Base-by-base conservation (phyloP, 30 jellyfish, hydroid and myxozoan genomes). In the Cassiopea andromeda region DNA sequence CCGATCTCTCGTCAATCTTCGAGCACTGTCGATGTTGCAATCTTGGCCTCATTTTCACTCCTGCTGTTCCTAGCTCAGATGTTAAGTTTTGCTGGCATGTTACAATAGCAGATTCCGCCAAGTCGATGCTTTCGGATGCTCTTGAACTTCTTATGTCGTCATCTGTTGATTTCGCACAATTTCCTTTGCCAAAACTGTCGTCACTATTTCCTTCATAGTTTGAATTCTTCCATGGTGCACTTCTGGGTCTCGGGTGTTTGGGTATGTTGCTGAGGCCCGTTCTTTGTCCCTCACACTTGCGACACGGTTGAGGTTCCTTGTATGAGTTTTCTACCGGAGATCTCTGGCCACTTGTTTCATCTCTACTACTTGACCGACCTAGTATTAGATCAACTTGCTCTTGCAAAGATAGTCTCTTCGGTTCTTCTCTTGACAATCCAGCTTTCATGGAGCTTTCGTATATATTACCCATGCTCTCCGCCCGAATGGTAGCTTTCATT, bases 391-490 rank as follows among this genome's bases (percentile, higher is more conserved):
- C 49, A 5, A 77, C 75, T 14, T 49, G 86, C 50, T 77, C 86
- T 60, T 48, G 86, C 59, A 49, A 44, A 1, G 86, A 48, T 9
- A 69, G 86, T 46, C 84, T 44, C 38, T 16, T 5, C 13, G 9
- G 12, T 9, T 46, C 38, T 44, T 44, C 49, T 44, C 84, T 75
- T 44, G 69, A 13, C 46, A 18, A 44, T 50, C 70, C 43, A 8
- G 67, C 46, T 43, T 38, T 27, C 3, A n/a, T 46, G 82, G n/a
- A 19, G 27, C n/a, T 12, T 8, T 43, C 75, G 7, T 48, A 7
- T 18, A 77, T n/a, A 77, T 19, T 13, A 2, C 86, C 86, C 86
- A 77, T 77, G 74, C 86, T 77, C 49, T 48, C 50, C 14, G 86
- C 86, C 54, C 50, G 46, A 13, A 46, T 16, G 48, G 17, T 47